phyloP scores from a whole-genome alignment of 2,113 vertebrate species.

The Cebus imitator region DNA sequence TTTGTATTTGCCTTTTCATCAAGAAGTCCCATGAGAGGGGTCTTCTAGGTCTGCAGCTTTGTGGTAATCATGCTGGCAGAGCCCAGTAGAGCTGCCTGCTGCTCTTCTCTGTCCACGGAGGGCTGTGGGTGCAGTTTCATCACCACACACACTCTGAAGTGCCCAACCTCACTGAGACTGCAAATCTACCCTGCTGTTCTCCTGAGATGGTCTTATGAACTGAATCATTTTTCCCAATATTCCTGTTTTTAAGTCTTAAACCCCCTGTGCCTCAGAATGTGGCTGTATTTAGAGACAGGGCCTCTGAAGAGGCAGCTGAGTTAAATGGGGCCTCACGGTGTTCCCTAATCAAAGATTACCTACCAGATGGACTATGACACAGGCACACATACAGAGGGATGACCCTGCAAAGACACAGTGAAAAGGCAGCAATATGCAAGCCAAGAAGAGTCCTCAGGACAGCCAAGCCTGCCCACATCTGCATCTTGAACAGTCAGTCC shows the following conservation, averaged over 20 bases:
- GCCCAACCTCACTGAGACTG: neutral
- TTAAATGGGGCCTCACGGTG: neutral
- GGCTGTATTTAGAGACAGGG: neutral
- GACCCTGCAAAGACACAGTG: neutral
- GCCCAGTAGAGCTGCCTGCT: neutral
- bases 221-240: neutral
- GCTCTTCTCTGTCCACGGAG: neutral
- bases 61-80: neutral
- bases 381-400: neutral
- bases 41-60: neutral
- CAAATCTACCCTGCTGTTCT: neutral
- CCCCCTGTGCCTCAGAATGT: neutral
- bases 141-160: neutral
- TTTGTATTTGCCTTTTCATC: neutral
- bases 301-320: neutral
- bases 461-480: neutral
- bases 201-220: neutral
- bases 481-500: neutral
- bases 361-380: neutral
- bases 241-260: neutral
- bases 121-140: neutral
- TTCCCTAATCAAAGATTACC: neutral
- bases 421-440: neutral
- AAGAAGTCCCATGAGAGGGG: neutral
- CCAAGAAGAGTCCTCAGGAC: neutral